Base-by-base conservation (phyloP, 2,888 invertebrate species). In the Drosophila phalerata region DNA sequence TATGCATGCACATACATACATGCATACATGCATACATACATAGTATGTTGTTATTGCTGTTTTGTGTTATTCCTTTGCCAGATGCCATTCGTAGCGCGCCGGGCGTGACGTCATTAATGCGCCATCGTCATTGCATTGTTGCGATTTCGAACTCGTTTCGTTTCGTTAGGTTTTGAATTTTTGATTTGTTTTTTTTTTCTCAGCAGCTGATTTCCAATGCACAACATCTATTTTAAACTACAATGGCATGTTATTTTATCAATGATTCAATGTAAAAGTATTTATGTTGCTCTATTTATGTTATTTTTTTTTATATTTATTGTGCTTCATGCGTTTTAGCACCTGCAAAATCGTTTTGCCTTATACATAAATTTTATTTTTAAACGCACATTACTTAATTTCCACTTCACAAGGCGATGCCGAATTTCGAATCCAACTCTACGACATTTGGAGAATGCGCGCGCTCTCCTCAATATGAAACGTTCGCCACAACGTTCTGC, bases 151-250 rank as follows among this genome's bases (percentile, higher is more conserved):
- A 17, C 49, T 78, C 60, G 73, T 58, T 74, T 56, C 64, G 73
- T 65, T 73, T 66, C 67, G 57, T 45, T 72, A 47, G 17, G 17
- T 38, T 64, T 60, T 28, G n/a, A 38, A 58, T 28, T 70, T 48
- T 19, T 28, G n/a, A 38, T 64, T 28, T 70, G 43, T 19, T 45
- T 49, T 57, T 48, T 11, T 53, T 55, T 51, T 51, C 34, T 61
- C 52, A 69, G 82, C 88, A 83, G 88, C 83, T 88, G 88, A 86
- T 84, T 72, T 74, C 30, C 61, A 88, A 38, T 76, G 63, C 66
- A 79, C 80, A 67, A 51, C 45, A 40, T 76, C 61, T 73, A 86
- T 77, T 77, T 84, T 75, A 67, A 67, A 69, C 70, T 48, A 56
- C 38, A 55, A 17, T 51, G 25, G 32, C 22, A 67, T 70, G 68